Evolutionary conservation across 1,140 invertebrate genomes (phyloP).

Genomic region (Copidosoma floridanum): DNA sequence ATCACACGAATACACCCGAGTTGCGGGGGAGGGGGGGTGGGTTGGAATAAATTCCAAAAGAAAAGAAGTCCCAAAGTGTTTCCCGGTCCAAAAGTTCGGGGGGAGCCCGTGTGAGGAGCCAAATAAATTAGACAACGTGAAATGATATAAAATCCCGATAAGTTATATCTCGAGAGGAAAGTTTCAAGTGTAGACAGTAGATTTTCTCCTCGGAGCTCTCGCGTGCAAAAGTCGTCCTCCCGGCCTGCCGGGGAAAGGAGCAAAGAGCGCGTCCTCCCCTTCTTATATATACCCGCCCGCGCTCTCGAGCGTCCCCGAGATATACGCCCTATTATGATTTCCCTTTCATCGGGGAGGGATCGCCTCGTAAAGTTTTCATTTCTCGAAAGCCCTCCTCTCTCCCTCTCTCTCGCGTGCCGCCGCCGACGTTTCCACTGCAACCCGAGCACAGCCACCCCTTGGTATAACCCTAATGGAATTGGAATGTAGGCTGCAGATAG

Average conservation of each 20-base stretch:
- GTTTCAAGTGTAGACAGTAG: neutral
- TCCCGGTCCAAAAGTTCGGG: too few relatives aligned
- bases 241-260: neutral
- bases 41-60: too few relatives aligned
- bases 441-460: neutral
- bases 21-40: too few relatives aligned
- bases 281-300: too few relatives aligned
- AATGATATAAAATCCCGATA: neutral
- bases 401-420: neutral
- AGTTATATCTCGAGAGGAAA: neutral
- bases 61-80: too few relatives aligned
- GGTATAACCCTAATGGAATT: slow-evolving; percentile 1
- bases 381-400: neutral
- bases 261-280: neutral
- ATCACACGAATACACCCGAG: too few relatives aligned
- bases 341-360: slow-evolving; percentile 3
- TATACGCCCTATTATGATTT: slow-evolving; percentile 9
- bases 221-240: neutral
- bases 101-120: too few relatives aligned
- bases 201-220: neutral
- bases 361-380: slow-evolving; percentile 17
- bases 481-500: neutral
- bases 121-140: too few relatives aligned
- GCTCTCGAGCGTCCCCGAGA: slow-evolving; percentile 1
- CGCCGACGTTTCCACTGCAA: too few relatives aligned